A percentile compares a stretch with the other conserved stretches of the same genome.
Evolutionary conservation across 2,797 vertebrate species (phyloP).

Genomic region (Poeciliopsis presidionis): DNA sequence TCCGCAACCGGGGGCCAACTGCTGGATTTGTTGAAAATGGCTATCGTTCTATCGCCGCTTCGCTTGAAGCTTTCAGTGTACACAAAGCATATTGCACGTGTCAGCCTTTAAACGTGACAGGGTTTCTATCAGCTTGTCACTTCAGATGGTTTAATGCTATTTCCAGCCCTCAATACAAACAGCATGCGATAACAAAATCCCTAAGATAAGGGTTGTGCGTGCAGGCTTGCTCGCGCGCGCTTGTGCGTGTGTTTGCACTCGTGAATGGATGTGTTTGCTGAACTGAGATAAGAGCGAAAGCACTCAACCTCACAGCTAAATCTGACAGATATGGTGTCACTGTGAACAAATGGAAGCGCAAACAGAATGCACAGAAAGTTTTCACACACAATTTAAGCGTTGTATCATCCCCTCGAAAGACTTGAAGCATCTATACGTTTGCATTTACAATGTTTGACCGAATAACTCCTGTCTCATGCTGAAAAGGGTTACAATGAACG

Average conservation of each 20-base stretch:
- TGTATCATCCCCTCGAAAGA: slow-evolving; percentile 48
- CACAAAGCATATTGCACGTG: slow-evolving; percentile 18
- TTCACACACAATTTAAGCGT: slow-evolving; percentile 31
- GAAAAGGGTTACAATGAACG: slow-evolving; percentile 46
- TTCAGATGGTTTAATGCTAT: slow-evolving; percentile 59
- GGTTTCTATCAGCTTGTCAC: slow-evolving; percentile 45
- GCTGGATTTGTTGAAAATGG: not conserved
- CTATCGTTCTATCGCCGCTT: not conserved
- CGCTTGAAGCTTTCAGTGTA: slow-evolving; percentile 37
- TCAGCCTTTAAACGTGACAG: slow-evolving; percentile 51
- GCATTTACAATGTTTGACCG: slow-evolving; percentile 52
- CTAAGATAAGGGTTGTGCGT: slow-evolving; percentile 43
- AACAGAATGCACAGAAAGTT: slow-evolving; percentile 21
- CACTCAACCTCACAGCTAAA: slow-evolving; percentile 67
- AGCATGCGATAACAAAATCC: slow-evolving; percentile 53
- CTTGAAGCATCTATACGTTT: slow-evolving; percentile 55
- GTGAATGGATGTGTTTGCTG: slow-evolving; percentile 43
- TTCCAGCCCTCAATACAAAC: slow-evolving; percentile 57
- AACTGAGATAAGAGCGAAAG: slow-evolving; percentile 74
- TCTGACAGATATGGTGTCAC: slow-evolving; percentile 63
- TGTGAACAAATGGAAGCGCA: slow-evolving; percentile 47
- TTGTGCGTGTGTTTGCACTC: slow-evolving; percentile 6
- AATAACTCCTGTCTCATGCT: slow-evolving; percentile 43
- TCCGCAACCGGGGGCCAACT: not conserved
- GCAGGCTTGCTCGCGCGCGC: not conserved